Evolutionary conservation across 2,797 vertebrate species (phyloP).

Genomic region (Enteromius afrohamiltoni): DNA sequence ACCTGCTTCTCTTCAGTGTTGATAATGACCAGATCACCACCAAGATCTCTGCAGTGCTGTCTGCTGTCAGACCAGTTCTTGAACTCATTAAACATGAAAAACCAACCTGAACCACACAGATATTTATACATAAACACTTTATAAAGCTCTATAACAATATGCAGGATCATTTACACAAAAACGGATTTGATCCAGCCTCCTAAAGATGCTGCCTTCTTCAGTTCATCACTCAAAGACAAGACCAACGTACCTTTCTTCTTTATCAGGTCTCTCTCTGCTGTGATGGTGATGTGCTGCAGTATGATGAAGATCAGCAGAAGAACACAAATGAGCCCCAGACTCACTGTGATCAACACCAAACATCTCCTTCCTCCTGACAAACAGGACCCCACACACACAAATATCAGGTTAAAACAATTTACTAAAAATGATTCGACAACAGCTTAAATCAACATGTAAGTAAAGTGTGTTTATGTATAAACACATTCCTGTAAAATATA

Average conservation of each 20-base stretch:
- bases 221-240: not conserved
- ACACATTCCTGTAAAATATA: not conserved
- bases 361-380: not conserved
- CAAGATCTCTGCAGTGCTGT: not conserved
- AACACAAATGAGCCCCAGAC: slow-evolving; percentile 4
- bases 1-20: not conserved
- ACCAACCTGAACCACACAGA: not conserved
- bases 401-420: not conserved
- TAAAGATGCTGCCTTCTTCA: not conserved
- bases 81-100: fast-evolving
- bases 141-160: not conserved
- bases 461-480: not conserved
- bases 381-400: not conserved
- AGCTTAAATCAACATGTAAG: not conserved
- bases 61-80: not conserved
- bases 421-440: not conserved
- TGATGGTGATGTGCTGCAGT: not conserved
- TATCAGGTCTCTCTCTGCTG: not conserved
- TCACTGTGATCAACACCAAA: not conserved
- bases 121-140: not conserved
- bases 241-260: not conserved
- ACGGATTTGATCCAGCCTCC: not conserved
- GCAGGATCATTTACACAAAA: not conserved
- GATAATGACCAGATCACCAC: not conserved
- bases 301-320: not conserved